A percentile compares a stretch with the other conserved stretches of the same genome.
Evolutionary conservation across 2,888 invertebrate genomes (phyloP).

Genomic region (Troides aeacus): DNA sequence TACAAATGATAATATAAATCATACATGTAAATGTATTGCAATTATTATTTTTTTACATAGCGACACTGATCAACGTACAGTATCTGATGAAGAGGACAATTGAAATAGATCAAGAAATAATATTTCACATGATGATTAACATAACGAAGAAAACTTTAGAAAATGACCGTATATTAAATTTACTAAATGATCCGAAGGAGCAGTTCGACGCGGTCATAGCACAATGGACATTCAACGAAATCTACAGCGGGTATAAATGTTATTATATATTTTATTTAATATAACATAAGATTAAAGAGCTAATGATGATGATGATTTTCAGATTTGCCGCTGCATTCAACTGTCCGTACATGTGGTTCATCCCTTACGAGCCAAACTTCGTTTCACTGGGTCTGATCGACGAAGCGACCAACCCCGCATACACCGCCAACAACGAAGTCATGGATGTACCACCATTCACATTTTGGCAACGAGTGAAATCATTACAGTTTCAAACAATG

Average conservation of each 20-base stretch:
- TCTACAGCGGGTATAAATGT: conserved; percentile 20
- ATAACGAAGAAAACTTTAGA: conserved; percentile 14
- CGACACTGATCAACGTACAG: conserved; percentile 4
- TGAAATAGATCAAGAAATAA: conserved; percentile 7
- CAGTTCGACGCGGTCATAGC: conserved; percentile 21
- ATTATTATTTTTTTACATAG: not conserved
- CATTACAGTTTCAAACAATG: conserved; percentile 12
- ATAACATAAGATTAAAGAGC: too few relatives aligned
- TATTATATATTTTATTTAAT: too few relatives aligned
- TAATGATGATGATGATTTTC: conserved; percentile 17
- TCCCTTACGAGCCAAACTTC: conserved; percentile 50
- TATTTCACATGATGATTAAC: conserved; percentile 22
- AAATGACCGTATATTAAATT: conserved; percentile 6
- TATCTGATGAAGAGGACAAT: conserved; percentile 10
- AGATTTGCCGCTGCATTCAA: conserved; percentile 47
- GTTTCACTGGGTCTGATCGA: conserved; percentile 44
- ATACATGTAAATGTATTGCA: too few relatives aligned
- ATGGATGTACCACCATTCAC: conserved; percentile 39
- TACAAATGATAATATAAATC: too few relatives aligned
- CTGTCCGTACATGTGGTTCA: conserved; percentile 50
- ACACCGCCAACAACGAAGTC: conserved; percentile 41
- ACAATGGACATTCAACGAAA: conserved; percentile 26
- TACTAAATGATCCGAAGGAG: conserved; percentile 17
- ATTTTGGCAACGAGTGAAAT: conserved; percentile 37
- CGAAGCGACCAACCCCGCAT: conserved; percentile 48